Base-by-base conservation (phyloP, 2,888 invertebrate species). In the Macaria notata region DNA sequence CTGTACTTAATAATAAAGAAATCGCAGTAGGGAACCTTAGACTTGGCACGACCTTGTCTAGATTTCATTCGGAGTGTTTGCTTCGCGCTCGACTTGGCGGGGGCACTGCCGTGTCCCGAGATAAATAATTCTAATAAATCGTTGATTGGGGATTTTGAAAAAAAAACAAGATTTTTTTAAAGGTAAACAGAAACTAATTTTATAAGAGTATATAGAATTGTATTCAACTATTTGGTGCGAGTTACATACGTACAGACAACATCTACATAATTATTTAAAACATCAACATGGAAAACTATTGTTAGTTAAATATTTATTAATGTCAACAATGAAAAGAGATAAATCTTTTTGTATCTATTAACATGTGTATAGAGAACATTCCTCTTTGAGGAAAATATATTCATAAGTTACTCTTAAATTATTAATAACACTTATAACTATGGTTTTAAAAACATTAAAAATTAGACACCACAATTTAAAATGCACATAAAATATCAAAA, bases 181-280 rank as follows among this genome's bases (percentile, higher is more conserved):
- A 19, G n/a, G n/a, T n/a, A n/a, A n/a, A n/a, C n/a, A n/a, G 19
- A 19, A 19, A 19, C 19, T n/a, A n/a, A 19, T 19, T 1, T 19
- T 19, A 19, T 19, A 36, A 36, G 57, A 66, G 63, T 55, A 56
- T 42, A 49, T 39, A 69, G 65, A 64, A 65, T 68, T 72, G 74
- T 75, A 73, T 71, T 75, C 29, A 52, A 52, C 54, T 75, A 76
- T 80, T 78, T 78, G 76, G 81, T 79, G 81, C 70, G 54, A 71
- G 64, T 38, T 19, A 19, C 19, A 7, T 74, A n/a, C n/a, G n/a
- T 65, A 79, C 72, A 79, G 78, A 79, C 72, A 80, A 79, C 75
- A 76, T 76, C 63, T 67, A 74, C 72, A 56, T 75, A 65, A 75
- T 72, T 78, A 74, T 73, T 69, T 51, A 66, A 71, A 77, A 77